A percentile compares a stretch with the other conserved stretches of the same genome.
These are phyloP conservation scores for Leptinotarsa texana DNA, from an alignment of 1,140 invertebrate species.

Conservation along the genomic window DNA sequence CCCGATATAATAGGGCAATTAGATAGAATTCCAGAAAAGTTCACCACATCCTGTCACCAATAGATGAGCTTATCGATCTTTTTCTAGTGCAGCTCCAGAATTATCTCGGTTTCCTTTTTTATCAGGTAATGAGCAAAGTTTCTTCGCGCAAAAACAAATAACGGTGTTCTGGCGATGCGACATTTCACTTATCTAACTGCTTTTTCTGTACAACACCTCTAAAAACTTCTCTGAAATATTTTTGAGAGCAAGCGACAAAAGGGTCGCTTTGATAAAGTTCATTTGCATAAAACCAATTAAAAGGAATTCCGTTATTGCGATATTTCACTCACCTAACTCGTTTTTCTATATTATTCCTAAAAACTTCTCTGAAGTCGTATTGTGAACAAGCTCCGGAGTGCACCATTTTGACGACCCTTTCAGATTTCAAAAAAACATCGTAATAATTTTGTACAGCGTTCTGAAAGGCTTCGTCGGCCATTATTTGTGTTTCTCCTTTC, in stretches of 20 bases:
- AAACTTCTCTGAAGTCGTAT: conserved; percentile 98
- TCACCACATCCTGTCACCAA: background rate
- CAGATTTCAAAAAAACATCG: conserved; percentile 97
- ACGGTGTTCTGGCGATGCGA: background rate
- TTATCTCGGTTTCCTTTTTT: background rate
- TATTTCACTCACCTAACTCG: conserved; percentile 73
- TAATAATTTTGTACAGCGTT: conserved; percentile 97
- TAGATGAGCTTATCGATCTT: background rate
- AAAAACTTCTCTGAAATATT: conserved; percentile 98
- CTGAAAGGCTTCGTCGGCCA: conserved; percentile 98
- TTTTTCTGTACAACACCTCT: conserved; percentile 95
- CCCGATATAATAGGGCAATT: too few species aligned
- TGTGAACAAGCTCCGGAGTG: conserved; percentile 95
- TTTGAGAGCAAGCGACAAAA: conserved; percentile 94
- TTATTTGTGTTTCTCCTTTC: conserved; percentile 95
- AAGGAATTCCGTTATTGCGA: background rate
- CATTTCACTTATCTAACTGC: conserved; percentile 73
- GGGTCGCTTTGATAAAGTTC: conserved; percentile 64
- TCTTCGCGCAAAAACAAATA: conserved; percentile 1
- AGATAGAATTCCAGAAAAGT: too few species aligned
- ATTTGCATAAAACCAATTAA: background rate
- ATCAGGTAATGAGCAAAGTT: background rate
- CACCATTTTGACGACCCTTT: conserved; percentile 93
- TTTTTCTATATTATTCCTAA: conserved; percentile 97
- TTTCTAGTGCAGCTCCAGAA: background rate